Evolutionary conservation across 1,140 invertebrate species (phyloP), one percentile per base, ranked within the genome.

Genomic region (Microplitis mediator): DNA sequence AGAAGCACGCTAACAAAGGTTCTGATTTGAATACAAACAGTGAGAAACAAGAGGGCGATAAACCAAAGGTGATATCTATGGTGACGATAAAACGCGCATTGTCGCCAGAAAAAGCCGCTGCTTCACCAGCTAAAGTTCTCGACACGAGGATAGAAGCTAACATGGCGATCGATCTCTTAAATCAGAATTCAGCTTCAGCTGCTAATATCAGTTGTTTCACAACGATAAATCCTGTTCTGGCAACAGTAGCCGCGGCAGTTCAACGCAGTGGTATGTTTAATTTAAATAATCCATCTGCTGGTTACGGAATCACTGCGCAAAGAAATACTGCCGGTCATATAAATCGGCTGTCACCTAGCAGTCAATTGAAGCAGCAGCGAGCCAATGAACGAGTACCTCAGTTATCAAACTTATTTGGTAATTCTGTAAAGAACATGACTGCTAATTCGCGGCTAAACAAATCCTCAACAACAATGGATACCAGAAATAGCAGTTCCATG

Each of bases 31-130:
- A 78, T 36, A 75, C 69, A 11, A 69, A 36, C 23, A 75, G 76
- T 31, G 77, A 84, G 23, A 74, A 78, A 70, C 69, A 76, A 2
- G 75, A 78, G 0, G 52, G 70, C 0, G 80, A 86, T 14, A 87
- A 87, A 56, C 86, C 86, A 1, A 87, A 87, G 64, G 85, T 87
- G 32, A 86, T 87, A 63, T 87, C 86, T 0, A 85, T 87, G 82
- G 81, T 87, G 11, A 87, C 86, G 1, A 85, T 87, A 0, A 87
- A 86, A 58, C 76, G 82, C 36, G 79, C 84, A 0, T 85, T 83
- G 4, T 84, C 86, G 11, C 0, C 79, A 76, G 3, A 77, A 78
- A 36, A 84, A 83, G 4, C 74, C 67, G 0, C 77, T 78, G 4
- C 80, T 69, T 69, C 4, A 82, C 83, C 4, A 78, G 61, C 36